phyloP scores from a whole-genome alignment of 23 tunicate genomes.

The Clavelina lepadiformis region DNA sequence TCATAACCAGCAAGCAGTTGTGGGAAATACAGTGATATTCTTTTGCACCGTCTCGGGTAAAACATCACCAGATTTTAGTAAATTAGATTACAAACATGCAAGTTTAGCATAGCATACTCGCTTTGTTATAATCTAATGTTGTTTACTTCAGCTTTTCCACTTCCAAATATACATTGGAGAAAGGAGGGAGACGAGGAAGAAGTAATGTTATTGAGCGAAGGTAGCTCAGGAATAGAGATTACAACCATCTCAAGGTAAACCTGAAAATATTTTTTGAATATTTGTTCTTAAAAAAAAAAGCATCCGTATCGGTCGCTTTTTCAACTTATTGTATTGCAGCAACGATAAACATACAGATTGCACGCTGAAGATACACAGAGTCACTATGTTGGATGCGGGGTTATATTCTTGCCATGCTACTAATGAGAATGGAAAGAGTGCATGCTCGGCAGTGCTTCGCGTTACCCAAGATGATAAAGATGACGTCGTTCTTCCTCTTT shows the following conservation, averaged over 20 bases:
- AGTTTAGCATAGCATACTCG: no score
- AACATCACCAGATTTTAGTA: neutral
- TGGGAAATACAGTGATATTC: conserved; percentile 27
- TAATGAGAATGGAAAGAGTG: conserved; percentile 26
- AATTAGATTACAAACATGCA: neutral
- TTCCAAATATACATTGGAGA: conserved; percentile 19
- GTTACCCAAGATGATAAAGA: conserved; percentile 18
- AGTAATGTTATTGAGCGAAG: conserved; percentile 8
- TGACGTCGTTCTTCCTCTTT: no score
- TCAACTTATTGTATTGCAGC: neutral
- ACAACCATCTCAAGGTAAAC: neutral
- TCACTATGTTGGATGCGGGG: conserved; percentile 26
- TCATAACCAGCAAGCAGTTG: conserved; percentile 25
- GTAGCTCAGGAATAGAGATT: conserved; percentile 15
- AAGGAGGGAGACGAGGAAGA: conserved; percentile 20
- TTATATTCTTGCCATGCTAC: conserved; percentile 37
- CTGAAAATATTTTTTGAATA: no score
- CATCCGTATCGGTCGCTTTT: no score
- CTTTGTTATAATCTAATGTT: no score
- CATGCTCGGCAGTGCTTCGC: conserved; percentile 33
- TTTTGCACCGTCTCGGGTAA: conserved; percentile 28
- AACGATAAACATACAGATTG: conserved; percentile 2
- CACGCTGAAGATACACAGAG: conserved; percentile 17
- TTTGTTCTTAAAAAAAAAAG: no score
- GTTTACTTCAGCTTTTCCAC: conserved; percentile 5